phyloP scores from a whole-genome alignment of 2,888 invertebrate genomes.

The Drosophila melanosoma region DNA sequence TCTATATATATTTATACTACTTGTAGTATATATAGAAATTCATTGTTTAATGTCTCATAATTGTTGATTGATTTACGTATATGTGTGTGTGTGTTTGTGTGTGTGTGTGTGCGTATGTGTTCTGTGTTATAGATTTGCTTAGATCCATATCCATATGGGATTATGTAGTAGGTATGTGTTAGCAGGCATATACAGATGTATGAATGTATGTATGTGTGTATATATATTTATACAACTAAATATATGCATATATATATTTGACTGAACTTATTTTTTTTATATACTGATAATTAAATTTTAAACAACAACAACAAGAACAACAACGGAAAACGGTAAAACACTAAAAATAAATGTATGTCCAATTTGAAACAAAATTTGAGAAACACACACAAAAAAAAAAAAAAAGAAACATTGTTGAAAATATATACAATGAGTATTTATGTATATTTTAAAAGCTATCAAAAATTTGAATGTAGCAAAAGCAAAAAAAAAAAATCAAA shows the following conservation, averaged over 20 bases:
- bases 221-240: slow-evolving; percentile 26
- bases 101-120: slow-evolving; percentile 48
- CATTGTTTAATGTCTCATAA: slow-evolving; percentile 34
- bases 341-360: slow-evolving; percentile 34
- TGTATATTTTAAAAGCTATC: slow-evolving; percentile 26
- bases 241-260: slow-evolving; percentile 66
- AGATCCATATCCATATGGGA: slow-evolving; percentile 39
- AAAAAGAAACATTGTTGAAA: not conserved
- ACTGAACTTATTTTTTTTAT: slow-evolving; percentile 79
- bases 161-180: slow-evolving; percentile 33
- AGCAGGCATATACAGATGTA: slow-evolving; percentile 16
- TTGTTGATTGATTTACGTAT: slow-evolving; percentile 49
- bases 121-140: slow-evolving; percentile 50
- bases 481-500: not conserved
- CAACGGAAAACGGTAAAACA: not conserved
- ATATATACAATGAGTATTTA: slow-evolving; percentile 6
- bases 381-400: not conserved
- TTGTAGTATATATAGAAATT: not conserved
- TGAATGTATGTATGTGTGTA: slow-evolving; percentile 21
- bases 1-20: slow-evolving; percentile 7
- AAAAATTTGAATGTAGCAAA: slow-evolving; percentile 28
- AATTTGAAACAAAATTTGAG: slow-evolving; percentile 23
- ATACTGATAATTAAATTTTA: slow-evolving; percentile 69
- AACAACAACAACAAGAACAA: slow-evolving; percentile 23
- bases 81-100: slow-evolving; percentile 16